These are phyloP conservation scores for Melieria picta DNA, from an alignment of 2,888 invertebrate species.

Conservation along the genomic window DNA sequence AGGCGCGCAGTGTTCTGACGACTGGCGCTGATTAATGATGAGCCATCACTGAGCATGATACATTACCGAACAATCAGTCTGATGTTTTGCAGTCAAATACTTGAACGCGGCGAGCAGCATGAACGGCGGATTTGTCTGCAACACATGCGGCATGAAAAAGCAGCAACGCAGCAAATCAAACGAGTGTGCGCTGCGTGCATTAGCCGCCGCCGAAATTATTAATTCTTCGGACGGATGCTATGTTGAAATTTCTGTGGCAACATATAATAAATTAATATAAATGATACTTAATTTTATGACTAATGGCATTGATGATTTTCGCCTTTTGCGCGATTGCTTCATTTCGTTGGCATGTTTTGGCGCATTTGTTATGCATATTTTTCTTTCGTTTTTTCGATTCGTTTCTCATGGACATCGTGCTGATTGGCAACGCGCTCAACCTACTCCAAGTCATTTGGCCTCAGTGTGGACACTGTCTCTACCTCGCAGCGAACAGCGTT, in stretches of 20 bases:
- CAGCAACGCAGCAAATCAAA: too few species aligned
- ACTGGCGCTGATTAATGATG: slow-evolving; percentile 9
- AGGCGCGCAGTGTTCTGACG: neutral
- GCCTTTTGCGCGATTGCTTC: slow-evolving; percentile 3
- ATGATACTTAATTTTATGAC: slow-evolving; percentile 62
- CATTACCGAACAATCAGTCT: slow-evolving; percentile 2
- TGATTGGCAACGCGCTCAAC: too few species aligned
- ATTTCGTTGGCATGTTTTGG: slow-evolving; percentile 2
- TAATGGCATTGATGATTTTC: slow-evolving; percentile 57
- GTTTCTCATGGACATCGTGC: too few species aligned
- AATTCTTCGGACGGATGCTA: slow-evolving; percentile 42
- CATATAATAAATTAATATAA: slow-evolving; percentile 62
- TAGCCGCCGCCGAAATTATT: slow-evolving; percentile 20
- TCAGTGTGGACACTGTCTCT: too few species aligned
- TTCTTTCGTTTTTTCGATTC: too few species aligned
- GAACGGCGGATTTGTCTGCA: too few species aligned
- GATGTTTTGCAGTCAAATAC: neutral
- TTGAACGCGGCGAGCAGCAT: neutral
- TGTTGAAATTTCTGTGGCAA: neutral
- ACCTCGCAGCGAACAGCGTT: too few species aligned
- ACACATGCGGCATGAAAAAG: too few species aligned
- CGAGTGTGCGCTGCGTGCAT: too few species aligned
- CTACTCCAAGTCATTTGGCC: too few species aligned
- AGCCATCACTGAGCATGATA: slow-evolving; percentile 6
- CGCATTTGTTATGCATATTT: neutral